phyloP scores from a whole-genome alignment of 2,113 vertebrate genomes.

The Cheirogaleus medius region DNA sequence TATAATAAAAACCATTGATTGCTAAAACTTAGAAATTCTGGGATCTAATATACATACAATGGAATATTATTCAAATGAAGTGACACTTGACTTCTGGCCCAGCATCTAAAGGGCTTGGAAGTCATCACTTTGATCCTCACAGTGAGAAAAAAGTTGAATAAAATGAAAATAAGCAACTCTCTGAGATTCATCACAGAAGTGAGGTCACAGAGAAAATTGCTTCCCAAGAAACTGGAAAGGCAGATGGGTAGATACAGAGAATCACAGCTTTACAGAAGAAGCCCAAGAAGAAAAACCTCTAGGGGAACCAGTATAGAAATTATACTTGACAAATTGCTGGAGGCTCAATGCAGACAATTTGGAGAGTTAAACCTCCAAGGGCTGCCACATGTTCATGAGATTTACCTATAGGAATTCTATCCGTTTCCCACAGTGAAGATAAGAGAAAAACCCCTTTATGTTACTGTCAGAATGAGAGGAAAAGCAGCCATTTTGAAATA shows the following conservation, averaged over 20 bases:
- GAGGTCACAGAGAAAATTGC: neutral
- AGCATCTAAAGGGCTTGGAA: neutral
- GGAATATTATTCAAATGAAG: neutral
- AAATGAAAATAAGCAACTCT: neutral
- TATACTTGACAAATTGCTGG: neutral
- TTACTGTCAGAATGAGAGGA: neutral
- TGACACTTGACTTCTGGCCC: neutral
- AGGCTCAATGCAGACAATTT: neutral
- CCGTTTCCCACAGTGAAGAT: neutral
- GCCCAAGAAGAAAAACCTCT: neutral
- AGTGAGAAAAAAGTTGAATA: neutral
- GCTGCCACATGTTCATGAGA: neutral
- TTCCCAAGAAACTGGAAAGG: neutral
- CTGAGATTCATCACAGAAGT: neutral
- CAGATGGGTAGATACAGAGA: neutral
- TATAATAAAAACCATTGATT: neutral
- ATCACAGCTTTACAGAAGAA: neutral
- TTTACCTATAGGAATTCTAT: neutral
- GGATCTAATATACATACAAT: neutral
- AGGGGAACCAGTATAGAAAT: neutral
- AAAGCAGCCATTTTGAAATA: neutral
- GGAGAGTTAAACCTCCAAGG: neutral
- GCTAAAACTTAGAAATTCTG: neutral
- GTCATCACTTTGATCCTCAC: neutral
- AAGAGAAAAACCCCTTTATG: neutral